Base-by-base conservation (phyloP, 2,113 vertebrate species). In the Archocentrus centrarchus region DNA sequence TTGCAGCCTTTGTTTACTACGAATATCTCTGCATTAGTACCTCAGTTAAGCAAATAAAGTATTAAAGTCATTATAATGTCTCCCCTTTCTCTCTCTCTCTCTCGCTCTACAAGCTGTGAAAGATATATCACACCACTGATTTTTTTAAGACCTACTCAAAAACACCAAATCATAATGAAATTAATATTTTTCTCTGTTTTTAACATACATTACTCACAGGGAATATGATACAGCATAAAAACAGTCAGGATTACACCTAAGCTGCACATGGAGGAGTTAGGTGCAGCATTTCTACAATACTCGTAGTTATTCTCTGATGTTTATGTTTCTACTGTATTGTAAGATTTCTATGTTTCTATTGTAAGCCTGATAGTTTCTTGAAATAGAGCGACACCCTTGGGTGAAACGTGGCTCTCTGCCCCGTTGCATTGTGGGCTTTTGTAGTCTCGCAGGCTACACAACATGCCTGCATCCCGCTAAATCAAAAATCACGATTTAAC, bases 321-420 rank as follows among this genome's bases (percentile, higher is more conserved):
- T 73, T 73, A 55, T 17, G 0, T 55, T 73, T 22, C 32, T 55
- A 24, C 13, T 8, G 4, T 27, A 50, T 9, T 53, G 20, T 70
- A 30, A 58, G 39, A 24, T 24, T 24, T 24, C 24, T 73, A 55
- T 17, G 0, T 55, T 73, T 22, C 32, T 55, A 24, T 9, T 53
- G 20, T 70, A 30, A 58, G 39, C 20, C 2, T 37, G 47, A 9
- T 11, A 3, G 76, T 77, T 68, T 84, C 11, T 87, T 85, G 80
- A 90, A 88, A 86, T 61, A 93, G 80, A 76, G 93, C 92, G 93
- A 91, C 94, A 86, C 87, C 93, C 32, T 2, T 63, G 87, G 94
- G 93, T 73, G 78, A 86, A 61, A 50, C 22, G 58, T 57, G 60
- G 75, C 64, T 50, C 6, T 75, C 17, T 44, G 15, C 8, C 50